Conservation (phyloP, 2,113 vertebrate species). For the Chaenocephalus aceratus region DNA sequence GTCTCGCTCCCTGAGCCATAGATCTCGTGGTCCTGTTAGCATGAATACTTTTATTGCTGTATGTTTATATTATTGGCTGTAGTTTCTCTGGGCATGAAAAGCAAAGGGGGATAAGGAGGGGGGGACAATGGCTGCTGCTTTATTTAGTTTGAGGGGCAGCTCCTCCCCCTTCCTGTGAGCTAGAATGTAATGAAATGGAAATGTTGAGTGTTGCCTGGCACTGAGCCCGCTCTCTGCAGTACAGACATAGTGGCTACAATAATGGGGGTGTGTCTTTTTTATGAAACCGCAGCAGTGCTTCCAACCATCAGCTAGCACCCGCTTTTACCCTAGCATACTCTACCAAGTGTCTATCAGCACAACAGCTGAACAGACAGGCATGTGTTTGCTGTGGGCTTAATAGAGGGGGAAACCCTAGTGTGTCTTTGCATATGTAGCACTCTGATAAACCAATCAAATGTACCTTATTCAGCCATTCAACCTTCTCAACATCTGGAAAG, state of each 20-base stretch:
- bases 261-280: conserved; percentile 53
- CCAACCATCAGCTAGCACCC: conserved; percentile 31
- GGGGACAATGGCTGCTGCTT: conserved; percentile 49
- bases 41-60: conserved; percentile 46
- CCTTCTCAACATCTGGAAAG: conserved; percentile 94
- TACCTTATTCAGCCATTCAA: conserved; percentile 97
- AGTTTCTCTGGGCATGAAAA: conserved; percentile 12
- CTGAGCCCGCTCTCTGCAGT: conserved; percentile 65
- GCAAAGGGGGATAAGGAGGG: not conserved
- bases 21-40: conserved; percentile 56
- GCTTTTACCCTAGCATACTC: conserved; percentile 23
- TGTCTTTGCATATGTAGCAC: not conserved
- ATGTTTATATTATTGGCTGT: conserved; percentile 29
- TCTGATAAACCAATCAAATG: no score
- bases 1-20: conserved; percentile 30
- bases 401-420: not conserved
- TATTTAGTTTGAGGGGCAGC: conserved; percentile 54
- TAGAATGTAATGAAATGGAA: conserved; percentile 73
- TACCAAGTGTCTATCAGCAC: conserved; percentile 58
- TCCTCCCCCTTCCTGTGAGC: conserved; percentile 69
- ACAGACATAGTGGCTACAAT: conserved; percentile 49
- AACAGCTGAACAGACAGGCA: conserved; percentile 48
- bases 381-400: conserved; percentile 23
- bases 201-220: conserved; percentile 69
- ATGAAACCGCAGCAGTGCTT: conserved; percentile 41